phyloP scores from a whole-genome alignment of 2,113 vertebrate genomes.

The Corythornis vintsioides region DNA sequence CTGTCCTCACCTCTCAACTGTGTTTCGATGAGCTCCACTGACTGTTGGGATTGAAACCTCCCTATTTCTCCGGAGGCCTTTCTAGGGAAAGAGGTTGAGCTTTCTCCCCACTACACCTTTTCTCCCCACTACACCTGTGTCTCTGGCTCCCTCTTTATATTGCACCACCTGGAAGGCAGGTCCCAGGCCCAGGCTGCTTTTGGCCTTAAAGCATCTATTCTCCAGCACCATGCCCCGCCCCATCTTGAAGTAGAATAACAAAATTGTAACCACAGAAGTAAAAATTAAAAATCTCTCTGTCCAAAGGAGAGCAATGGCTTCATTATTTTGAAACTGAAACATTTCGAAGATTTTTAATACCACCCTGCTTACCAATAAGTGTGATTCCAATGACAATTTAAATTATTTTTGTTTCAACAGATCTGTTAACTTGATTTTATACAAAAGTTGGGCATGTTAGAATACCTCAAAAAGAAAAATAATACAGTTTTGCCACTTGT shows the following conservation, averaged over 20 bases:
- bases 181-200: neutral
- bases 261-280: neutral
- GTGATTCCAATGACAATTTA: neutral
- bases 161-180: neutral
- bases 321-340: neutral
- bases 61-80: neutral
- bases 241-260: neutral
- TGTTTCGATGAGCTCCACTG: neutral
- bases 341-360: neutral
- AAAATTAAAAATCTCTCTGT: neutral
- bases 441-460: neutral
- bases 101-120: neutral
- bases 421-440: neutral
- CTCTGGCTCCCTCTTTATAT: neutral
- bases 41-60: neutral
- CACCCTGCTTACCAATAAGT: neutral
- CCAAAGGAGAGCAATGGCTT: neutral
- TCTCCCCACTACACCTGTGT: neutral
- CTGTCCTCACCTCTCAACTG: fast-evolving
- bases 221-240: neutral
- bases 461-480: neutral
- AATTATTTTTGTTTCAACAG: neutral
- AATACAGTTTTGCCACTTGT: neutral
- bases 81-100: no score
- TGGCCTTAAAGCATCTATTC: neutral